Evolutionary conservation across 1,140 invertebrate species (phyloP), one percentile per base, ranked within the genome.

Genomic region (Liolophura sinensis): DNA sequence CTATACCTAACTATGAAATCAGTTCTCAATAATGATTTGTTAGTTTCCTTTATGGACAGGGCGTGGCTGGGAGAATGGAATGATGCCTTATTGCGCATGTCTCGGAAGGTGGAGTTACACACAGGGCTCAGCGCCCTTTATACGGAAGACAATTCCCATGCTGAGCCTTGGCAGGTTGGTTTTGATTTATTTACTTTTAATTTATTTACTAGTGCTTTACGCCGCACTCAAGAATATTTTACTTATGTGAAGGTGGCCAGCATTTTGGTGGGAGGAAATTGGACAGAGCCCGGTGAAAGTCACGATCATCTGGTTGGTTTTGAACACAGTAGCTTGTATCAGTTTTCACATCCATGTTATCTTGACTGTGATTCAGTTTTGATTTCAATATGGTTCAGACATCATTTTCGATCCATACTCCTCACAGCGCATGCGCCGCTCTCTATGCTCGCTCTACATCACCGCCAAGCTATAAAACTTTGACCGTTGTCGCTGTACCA

Each of bases 161-260:
- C 71, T 15, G 71, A 72, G 57, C 61, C 71, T 3, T 69, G 60
- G 48, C 71, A 72, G 71, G 71, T 69, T n/a, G 51, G 51, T 54
- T n/a, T 54, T 3, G 18, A 20, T n/a, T n/a, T n/a, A n/a, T n/a
- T n/a, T n/a, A n/a, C n/a, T n/a, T n/a, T n/a, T n/a, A n/a, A n/a
- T n/a, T n/a, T n/a, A n/a, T n/a, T n/a, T n/a, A n/a, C n/a, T n/a
- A n/a, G n/a, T n/a, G n/a, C n/a, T n/a, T n/a, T n/a, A n/a, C n/a
- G n/a, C n/a, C n/a, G n/a, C n/a, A n/a, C n/a, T n/a, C n/a, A n/a
- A n/a, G n/a, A n/a, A n/a, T n/a, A n/a, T n/a, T n/a, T n/a, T n/a
- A n/a, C n/a, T n/a, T n/a, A n/a, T n/a, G n/a, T n/a, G n/a, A n/a
- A n/a, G n/a, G n/a, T n/a, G n/a, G n/a, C n/a, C n/a, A n/a, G n/a